Evolutionary conservation across 2,888 invertebrate genomes (phyloP).

Genomic region (Hemistola chrysoprasaria): DNA sequence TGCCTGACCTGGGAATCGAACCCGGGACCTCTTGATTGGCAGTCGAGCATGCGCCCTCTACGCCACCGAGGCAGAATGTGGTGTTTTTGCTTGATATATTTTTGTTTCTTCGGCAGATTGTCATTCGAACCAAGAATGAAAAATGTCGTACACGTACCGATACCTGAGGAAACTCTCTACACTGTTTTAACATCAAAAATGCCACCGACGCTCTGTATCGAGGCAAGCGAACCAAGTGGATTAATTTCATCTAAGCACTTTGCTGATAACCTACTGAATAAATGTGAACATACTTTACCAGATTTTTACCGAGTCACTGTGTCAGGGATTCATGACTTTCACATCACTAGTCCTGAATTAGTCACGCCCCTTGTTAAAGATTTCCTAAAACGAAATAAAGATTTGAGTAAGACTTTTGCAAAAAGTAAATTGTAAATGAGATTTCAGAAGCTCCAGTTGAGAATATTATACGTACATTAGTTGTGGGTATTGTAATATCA

Average conservation of each 20-base stretch:
- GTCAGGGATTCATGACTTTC: slow-evolving; percentile 81
- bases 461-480: too few relatives aligned
- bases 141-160: slow-evolving; percentile 31
- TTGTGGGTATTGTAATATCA: too few relatives aligned
- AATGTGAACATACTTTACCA: slow-evolving; percentile 37
- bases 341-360: slow-evolving; percentile 76
- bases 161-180: slow-evolving; percentile 46
- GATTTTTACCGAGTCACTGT: slow-evolving; percentile 45
- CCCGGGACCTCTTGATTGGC: too few relatives aligned
- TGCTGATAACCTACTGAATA: slow-evolving; percentile 36
- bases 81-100: too few relatives aligned
- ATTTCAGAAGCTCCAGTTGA: too few relatives aligned
- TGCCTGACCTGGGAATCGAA: too few relatives aligned
- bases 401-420: not conserved
- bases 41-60: too few relatives aligned
- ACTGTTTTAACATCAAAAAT: slow-evolving; percentile 37
- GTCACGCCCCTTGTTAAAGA: slow-evolving; percentile 56
- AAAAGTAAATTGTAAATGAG: too few relatives aligned
- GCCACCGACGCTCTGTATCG: slow-evolving; percentile 46
- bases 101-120: slow-evolving; percentile 36
- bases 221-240: slow-evolving; percentile 37
- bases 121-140: slow-evolving; percentile 57
- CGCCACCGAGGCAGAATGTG: too few relatives aligned
- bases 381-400: slow-evolving; percentile 49
- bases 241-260: slow-evolving; percentile 28